phyloP scores from a whole-genome alignment of 2,113 vertebrate genomes.

The Tachycineta bicolor region DNA sequence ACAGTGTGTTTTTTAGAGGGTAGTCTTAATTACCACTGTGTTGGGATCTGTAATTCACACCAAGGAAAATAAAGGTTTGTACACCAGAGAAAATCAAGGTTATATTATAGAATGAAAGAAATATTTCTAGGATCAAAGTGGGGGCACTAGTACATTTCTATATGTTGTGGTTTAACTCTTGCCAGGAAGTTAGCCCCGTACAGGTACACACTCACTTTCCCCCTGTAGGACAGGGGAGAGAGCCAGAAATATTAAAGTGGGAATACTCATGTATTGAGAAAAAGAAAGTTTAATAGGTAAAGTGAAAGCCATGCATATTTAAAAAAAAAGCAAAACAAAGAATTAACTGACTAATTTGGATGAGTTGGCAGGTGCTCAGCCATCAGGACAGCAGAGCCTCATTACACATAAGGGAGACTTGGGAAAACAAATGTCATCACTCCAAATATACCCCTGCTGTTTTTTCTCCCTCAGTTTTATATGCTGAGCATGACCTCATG shows the following conservation, averaged over 20 bases:
- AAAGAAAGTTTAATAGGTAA: neutral
- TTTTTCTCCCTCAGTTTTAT: neutral
- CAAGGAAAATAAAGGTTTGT: neutral
- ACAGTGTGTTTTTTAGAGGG: neutral
- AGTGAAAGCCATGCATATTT: rapidly evolving
- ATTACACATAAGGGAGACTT: rapidly evolving
- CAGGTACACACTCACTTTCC: rapidly evolving
- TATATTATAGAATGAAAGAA: neutral
- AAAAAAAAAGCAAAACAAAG: neutral
- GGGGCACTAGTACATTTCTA: rapidly evolving
- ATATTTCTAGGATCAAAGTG: neutral
- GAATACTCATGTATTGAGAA: neutral
- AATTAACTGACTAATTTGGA: neutral
- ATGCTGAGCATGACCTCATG: rapidly evolving
- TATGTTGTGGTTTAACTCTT: neutral
- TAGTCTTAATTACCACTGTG: neutral
- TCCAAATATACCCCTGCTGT: rapidly evolving
- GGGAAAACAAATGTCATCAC: rapidly evolving
- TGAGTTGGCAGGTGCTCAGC: neutral
- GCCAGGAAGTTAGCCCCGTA: rapidly evolving
- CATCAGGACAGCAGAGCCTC: neutral
- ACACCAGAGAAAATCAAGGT: neutral
- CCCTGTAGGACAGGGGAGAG: rapidly evolving
- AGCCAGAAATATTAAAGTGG: neutral
- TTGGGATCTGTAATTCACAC: neutral